phyloP scores from a whole-genome alignment of 2,888 invertebrate genomes.

The Myopa tessellatipennis region DNA sequence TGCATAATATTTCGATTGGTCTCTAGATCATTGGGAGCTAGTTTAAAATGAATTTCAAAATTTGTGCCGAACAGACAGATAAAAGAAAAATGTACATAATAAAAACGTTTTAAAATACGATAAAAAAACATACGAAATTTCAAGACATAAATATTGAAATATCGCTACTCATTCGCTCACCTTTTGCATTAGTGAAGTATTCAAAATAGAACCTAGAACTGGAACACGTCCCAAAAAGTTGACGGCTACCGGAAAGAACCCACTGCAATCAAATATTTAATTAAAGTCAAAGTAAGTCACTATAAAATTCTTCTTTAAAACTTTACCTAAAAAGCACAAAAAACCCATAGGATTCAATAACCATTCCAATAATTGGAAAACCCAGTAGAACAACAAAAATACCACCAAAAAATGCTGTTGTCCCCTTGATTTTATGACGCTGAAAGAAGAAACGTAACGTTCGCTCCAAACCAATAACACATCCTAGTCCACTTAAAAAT shows the following conservation, averaged over 20 bases:
- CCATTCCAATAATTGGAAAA: slow-evolving; percentile 97
- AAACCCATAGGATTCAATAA: slow-evolving; percentile 97
- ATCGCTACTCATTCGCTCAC: slow-evolving; percentile 69
- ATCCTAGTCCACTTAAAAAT: slow-evolving; percentile 93
- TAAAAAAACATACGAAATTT: neutral
- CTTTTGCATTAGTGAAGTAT: slow-evolving; percentile 88
- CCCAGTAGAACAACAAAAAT: slow-evolving; percentile 92
- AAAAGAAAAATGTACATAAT: too few relatives aligned
- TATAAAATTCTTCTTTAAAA: neutral
- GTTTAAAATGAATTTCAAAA: too few relatives aligned
- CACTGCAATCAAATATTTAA: slow-evolving; percentile 72
- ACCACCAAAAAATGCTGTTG: slow-evolving; percentile 91
- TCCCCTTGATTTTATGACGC: slow-evolving; percentile 92
- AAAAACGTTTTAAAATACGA: too few relatives aligned
- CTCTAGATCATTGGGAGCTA: too few relatives aligned
- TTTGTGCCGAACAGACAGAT: too few relatives aligned
- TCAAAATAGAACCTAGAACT: slow-evolving; percentile 87
- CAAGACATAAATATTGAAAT: neutral
- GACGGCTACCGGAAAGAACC: slow-evolving; percentile 95
- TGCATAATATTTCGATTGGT: too few relatives aligned
- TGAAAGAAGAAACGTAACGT: slow-evolving; percentile 99
- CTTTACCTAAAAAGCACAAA: slow-evolving; percentile 82
- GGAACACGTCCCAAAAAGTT: slow-evolving; percentile 96
- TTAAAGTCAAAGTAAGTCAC: neutral
- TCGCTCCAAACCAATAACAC: slow-evolving; percentile 95